Evolutionary conservation across 2,888 invertebrate species (phyloP).

Genomic region (Trilocha varians): DNA sequence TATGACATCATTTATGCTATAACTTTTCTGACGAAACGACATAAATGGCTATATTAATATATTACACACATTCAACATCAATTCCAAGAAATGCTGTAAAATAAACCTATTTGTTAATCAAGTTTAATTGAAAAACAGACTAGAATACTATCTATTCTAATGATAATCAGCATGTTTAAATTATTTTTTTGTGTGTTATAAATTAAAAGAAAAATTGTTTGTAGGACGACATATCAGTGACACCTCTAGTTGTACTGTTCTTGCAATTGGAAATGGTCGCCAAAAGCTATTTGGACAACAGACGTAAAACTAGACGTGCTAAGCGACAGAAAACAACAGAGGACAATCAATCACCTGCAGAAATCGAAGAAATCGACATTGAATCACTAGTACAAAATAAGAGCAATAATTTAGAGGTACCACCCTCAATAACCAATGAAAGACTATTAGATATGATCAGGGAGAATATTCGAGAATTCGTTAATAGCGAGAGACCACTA

Average conservation of each 20-base stretch:
- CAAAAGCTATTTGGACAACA: slow-evolving; percentile 43
- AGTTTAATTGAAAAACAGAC: too few relatives aligned
- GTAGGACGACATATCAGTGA: slow-evolving; percentile 62
- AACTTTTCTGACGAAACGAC: too few relatives aligned
- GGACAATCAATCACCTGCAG: slow-evolving; percentile 21
- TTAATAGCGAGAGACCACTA: slow-evolving; percentile 24
- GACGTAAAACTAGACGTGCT: slow-evolving; percentile 44
- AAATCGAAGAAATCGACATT: slow-evolving; percentile 34
- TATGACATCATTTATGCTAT: too few relatives aligned
- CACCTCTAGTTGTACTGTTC: slow-evolving; percentile 57
- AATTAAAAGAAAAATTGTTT: slow-evolving; percentile 14
- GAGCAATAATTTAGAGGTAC: slow-evolving; percentile 38
- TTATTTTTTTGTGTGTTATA: neutral
- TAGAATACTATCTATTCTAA: too few relatives aligned
- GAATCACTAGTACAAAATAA: slow-evolving; percentile 36
- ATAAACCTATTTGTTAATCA: too few relatives aligned
- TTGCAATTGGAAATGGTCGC: slow-evolving; percentile 58
- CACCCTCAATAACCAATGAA: slow-evolving; percentile 28
- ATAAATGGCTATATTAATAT: too few relatives aligned
- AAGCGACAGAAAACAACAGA: slow-evolving; percentile 55
- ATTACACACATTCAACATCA: too few relatives aligned
- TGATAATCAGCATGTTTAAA: neutral
- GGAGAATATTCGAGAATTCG: slow-evolving; percentile 39
- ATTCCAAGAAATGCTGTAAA: too few relatives aligned
- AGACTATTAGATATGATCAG: slow-evolving; percentile 46